Conservation (phyloP, 2,113 vertebrate genomes). For the Piprites chloris region DNA sequence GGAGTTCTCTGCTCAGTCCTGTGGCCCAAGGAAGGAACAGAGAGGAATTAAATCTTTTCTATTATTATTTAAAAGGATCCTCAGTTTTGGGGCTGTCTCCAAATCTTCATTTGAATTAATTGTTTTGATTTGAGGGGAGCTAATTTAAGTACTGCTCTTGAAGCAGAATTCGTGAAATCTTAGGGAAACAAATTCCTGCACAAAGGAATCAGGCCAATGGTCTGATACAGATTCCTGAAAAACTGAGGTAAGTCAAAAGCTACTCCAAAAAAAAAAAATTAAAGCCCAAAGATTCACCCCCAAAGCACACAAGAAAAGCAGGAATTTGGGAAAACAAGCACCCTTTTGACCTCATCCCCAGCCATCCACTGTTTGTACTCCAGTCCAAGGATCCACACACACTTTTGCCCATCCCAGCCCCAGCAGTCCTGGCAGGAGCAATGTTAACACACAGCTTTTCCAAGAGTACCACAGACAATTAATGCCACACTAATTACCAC, state of each 20-base stretch:
- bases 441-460: neutral
- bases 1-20: neutral
- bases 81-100: neutral
- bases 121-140: neutral
- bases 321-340: neutral
- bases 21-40: neutral
- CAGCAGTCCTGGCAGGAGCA: neutral
- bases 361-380: neutral
- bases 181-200: neutral
- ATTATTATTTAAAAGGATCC: neutral
- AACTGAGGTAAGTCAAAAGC: neutral
- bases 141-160: neutral
- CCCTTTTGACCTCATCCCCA: neutral
- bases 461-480: neutral
- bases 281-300: neutral
- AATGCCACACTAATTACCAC: neutral
- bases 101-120: neutral
- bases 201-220: neutral
- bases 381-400: neutral
- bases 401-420: neutral
- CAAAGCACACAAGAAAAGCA: neutral
- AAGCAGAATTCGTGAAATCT: neutral
- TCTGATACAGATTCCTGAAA: neutral
- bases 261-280: neutral
- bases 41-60: neutral